Evolutionary conservation across 2,888 invertebrate species (phyloP).

Genomic region (Drosophila lacicola): DNA sequence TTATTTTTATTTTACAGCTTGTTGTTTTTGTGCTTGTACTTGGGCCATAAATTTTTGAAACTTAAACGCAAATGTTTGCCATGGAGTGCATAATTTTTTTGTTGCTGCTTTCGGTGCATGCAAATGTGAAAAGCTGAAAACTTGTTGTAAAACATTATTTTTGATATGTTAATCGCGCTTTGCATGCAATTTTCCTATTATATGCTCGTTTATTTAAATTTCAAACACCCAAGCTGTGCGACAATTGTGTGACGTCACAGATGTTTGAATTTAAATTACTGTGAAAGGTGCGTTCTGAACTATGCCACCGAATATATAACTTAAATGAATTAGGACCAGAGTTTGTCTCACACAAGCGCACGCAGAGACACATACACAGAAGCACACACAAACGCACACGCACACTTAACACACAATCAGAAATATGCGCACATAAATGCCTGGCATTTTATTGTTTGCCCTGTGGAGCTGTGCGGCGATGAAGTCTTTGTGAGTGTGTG

Average conservation of each 20-base stretch:
- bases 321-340: constrained; percentile 44
- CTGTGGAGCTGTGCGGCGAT: constrained; percentile 29
- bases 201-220: constrained; percentile 71
- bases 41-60: constrained; percentile 68
- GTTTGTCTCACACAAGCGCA: background rate
- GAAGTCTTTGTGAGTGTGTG: background rate
- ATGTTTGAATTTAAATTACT: constrained; percentile 52
- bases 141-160: constrained; percentile 69
- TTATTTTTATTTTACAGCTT: constrained; percentile 23
- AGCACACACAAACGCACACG: background rate
- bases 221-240: constrained; percentile 20
- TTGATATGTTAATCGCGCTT: constrained; percentile 76
- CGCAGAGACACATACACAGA: constrained; percentile 2
- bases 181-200: constrained; percentile 81
- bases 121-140: constrained; percentile 56
- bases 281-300: constrained; percentile 37
- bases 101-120: constrained; percentile 27
- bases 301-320: constrained; percentile 50
- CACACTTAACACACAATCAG: constrained; percentile 56
- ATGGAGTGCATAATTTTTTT: constrained; percentile 35
- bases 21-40: constrained; percentile 54
- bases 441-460: constrained; percentile 72
- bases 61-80: constrained; percentile 54
- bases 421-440: constrained; percentile 77
- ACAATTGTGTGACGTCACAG: constrained; percentile 18